Conservation (phyloP, 2,888 invertebrate genomes). For the Ephialtes manifestator region DNA sequence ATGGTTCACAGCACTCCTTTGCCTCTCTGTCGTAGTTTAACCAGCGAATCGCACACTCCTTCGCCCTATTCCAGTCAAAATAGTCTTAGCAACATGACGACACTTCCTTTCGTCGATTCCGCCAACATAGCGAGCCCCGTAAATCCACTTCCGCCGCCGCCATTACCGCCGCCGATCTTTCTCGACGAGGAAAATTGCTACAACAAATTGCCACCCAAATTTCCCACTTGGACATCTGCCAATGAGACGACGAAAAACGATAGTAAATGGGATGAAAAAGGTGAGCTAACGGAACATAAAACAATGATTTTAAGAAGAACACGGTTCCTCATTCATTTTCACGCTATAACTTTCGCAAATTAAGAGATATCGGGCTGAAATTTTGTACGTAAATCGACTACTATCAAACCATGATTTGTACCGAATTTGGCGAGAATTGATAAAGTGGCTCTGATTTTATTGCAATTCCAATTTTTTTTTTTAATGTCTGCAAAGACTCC, state of each 20-base stretch:
- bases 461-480: too few species aligned
- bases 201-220: slow-evolving; percentile 86
- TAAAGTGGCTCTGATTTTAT: too few species aligned
- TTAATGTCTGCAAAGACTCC: too few species aligned
- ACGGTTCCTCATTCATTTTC: too few species aligned
- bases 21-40: slow-evolving; percentile 78
- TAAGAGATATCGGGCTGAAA: too few species aligned
- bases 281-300: slow-evolving; percentile 67
- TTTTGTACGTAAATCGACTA: too few species aligned
- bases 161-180: slow-evolving; percentile 84
- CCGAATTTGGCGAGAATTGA: too few species aligned
- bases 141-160: slow-evolving; percentile 84
- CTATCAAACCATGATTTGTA: too few species aligned
- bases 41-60: slow-evolving; percentile 81
- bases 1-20: slow-evolving; percentile 83
- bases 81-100: slow-evolving; percentile 81
- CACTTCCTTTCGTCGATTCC: slow-evolving; percentile 75
- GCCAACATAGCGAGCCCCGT: slow-evolving; percentile 73
- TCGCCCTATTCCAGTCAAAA: slow-evolving; percentile 85
- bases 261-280: slow-evolving; percentile 83
- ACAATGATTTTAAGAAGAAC: too few species aligned
- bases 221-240: slow-evolving; percentile 85
- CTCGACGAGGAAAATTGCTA: slow-evolving; percentile 85
- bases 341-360: too few species aligned
- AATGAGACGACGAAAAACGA: slow-evolving; percentile 80